Conservation (phyloP, 2,113 vertebrate species). For the Uropsilus gracilis region DNA sequence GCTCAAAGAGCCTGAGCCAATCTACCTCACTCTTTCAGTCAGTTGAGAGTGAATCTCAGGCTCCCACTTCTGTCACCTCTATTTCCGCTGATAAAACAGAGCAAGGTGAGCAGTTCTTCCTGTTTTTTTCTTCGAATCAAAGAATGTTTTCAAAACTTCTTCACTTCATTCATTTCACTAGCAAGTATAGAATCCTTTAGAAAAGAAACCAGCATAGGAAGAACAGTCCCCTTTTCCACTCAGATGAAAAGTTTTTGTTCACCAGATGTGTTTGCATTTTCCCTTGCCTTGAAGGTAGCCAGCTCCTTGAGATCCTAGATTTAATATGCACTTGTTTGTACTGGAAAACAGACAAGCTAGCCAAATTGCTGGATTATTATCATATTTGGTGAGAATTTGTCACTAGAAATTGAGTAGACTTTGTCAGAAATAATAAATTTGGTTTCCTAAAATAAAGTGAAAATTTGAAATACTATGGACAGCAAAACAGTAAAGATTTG, state of each 20-base stretch:
- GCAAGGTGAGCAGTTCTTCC: conserved; percentile 77
- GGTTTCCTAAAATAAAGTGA: neutral
- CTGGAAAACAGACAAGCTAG: neutral
- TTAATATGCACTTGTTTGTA: neutral
- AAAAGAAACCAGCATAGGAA: neutral
- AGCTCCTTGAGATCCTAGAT: neutral
- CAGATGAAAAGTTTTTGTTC: neutral
- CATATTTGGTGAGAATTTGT: neutral
- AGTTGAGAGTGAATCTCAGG: conserved; percentile 84
- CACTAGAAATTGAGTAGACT: neutral
- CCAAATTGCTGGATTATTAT: neutral
- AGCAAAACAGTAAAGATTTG: neutral
- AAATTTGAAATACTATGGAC: neutral
- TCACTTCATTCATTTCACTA: neutral
- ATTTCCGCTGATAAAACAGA: conserved; percentile 79
- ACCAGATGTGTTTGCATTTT: neutral
- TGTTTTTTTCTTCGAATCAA: neutral
- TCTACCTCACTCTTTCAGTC: conserved; percentile 90
- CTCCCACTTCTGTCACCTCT: conserved; percentile 86
- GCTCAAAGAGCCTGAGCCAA: conserved; percentile 94
- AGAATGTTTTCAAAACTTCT: neutral
- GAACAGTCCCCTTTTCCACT: neutral
- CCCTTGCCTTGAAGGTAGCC: neutral
- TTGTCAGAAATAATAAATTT: neutral
- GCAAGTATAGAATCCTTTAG: neutral